These are phyloP conservation scores for Pediacus dermestoides DNA, from an alignment of 2,888 invertebrate genomes.

Conservation along the genomic window DNA sequence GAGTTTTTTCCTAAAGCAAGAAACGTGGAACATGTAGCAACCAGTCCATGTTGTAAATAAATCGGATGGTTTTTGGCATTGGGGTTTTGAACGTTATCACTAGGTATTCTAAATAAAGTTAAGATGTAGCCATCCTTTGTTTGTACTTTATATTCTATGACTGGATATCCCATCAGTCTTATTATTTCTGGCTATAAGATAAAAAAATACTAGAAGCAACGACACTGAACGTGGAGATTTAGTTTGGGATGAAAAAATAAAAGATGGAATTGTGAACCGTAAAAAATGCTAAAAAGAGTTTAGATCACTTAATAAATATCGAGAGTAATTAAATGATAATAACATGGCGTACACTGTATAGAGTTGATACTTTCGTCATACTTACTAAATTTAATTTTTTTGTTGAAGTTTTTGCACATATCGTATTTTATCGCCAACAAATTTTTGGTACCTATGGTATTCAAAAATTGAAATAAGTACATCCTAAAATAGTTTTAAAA, in stretches of 20 bases:
- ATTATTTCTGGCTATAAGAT: constrained; percentile 50
- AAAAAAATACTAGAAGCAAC: constrained; percentile 1
- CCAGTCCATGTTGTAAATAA: constrained; percentile 45
- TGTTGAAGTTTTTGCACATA: too few species aligned
- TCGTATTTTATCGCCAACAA: too few species aligned
- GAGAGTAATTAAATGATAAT: constrained; percentile 5
- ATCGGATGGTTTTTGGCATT: constrained; percentile 36
- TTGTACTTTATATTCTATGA: constrained; percentile 48
- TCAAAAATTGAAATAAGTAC: too few species aligned
- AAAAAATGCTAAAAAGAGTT: too few species aligned
- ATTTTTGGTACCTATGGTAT: too few species aligned
- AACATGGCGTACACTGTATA: not conserved
- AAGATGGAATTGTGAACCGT: too few species aligned
- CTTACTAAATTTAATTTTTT: too few species aligned
- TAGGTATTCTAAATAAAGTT: constrained; percentile 49
- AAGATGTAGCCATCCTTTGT: constrained; percentile 52
- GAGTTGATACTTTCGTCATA: not conserved
- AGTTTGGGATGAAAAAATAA: not conserved
- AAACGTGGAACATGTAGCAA: constrained; percentile 40
- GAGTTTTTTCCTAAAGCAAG: constrained; percentile 41
- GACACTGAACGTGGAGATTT: not conserved
- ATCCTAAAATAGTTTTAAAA: too few species aligned
- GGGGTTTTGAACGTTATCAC: constrained; percentile 28
- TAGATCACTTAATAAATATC: too few species aligned
- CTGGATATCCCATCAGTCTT: constrained; percentile 47